Evolutionary conservation across 64 coral and sea anemone species (phyloP).

Genomic region (Pocillopora verrucosa): DNA sequence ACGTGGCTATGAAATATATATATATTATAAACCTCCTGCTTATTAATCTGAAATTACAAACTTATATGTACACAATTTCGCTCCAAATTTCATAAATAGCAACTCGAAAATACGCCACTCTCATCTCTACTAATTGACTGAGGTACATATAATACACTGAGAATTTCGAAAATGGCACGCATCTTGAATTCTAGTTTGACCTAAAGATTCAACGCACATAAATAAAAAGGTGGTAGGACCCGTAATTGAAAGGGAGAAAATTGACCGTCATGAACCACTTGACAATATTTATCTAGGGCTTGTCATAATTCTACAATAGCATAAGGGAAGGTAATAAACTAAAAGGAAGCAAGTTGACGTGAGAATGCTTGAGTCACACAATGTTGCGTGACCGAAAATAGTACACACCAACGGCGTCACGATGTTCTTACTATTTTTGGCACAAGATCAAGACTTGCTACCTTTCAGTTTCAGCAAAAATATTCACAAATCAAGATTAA

Average conservation of each 20-base stretch:
- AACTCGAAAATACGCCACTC: background rate
- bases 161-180: too few relatives aligned
- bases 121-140: background rate
- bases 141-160: background rate
- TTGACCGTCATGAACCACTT: background rate
- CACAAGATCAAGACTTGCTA: background rate
- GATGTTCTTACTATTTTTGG: too few relatives aligned
- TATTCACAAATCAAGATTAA: background rate
- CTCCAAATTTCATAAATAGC: background rate
- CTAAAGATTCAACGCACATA: too few relatives aligned
- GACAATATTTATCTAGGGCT: background rate
- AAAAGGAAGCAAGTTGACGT: background rate
- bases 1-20: conserved; percentile 20
- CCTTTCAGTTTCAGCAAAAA: conserved; percentile 18
- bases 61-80: conserved; percentile 15
- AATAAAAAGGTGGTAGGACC: background rate
- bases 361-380: too few relatives aligned
- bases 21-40: conserved; percentile 27
- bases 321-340: background rate
- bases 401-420: too few relatives aligned
- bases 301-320: background rate
- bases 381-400: too few relatives aligned
- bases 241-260: background rate
- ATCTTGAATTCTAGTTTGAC: too few relatives aligned
- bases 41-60: conserved; percentile 32